Evolutionary conservation across 2,888 invertebrate species (phyloP), one percentile per base, ranked within the genome.

Genomic region (Nymphalis c-album): DNA sequence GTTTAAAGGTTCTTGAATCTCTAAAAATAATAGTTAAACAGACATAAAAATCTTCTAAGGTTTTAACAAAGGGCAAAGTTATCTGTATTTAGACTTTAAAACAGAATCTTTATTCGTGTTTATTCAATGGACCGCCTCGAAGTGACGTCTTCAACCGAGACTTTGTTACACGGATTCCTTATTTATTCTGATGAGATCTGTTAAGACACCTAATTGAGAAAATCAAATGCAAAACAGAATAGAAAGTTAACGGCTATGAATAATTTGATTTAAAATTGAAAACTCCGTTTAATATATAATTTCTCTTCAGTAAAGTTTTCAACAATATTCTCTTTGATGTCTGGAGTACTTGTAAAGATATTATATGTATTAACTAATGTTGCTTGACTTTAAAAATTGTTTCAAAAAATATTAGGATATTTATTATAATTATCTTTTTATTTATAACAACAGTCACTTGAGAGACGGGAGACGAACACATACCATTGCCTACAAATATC

Each of bases 121-220:
- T 60, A 35, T 63, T 63, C 64, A 62, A 68, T 71, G 65, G 68
- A 51, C 61, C 60, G 66, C 50, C 60, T 55, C 55, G 47, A 18
- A 57, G 47, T 20, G 60, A 62, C 20, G 58, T 48, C 47, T 35
- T n/a, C 58, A 51, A 50, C 60, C 35, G 55, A 26, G 46, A 51
- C 35, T 47, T 57, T 65, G 47, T 62, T 69, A 50, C 46, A 53
- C 55, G 47, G 60, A 72, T 62, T 63, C 40, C 60, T 75, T 76
- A 70, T 74, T 72, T 75, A 73, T 63, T 70, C 60, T 74, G 73
- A 77, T 75, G 76, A 75, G 74, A 71, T 75, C 67, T 68, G 72
- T 75, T 71, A 73, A 73, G 67, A 73, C 72, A 76, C 75, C 77
- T 67, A 75, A 76, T 79, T 76, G 71, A 73, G 74, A 67, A 47